A percentile compares a stretch with the other conserved stretches of the same genome.
Evolutionary conservation across 2,888 invertebrate genomes (phyloP).

Genomic region (Agrilus biguttatus): DNA sequence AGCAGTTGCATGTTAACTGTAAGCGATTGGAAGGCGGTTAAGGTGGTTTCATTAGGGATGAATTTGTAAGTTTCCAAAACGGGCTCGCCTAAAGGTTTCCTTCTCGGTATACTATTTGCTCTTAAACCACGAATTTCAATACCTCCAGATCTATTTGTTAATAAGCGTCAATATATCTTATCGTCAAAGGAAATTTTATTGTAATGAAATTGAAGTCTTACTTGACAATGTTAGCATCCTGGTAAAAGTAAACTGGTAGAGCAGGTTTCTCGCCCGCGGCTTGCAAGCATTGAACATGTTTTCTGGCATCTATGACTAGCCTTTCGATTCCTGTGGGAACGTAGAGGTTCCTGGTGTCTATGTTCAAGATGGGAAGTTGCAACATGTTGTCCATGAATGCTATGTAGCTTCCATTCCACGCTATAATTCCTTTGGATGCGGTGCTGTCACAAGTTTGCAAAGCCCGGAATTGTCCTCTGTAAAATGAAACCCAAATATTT

Average conservation of each 20-base stretch:
- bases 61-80: conserved; percentile 65
- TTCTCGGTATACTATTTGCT: conserved; percentile 58
- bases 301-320: conserved; percentile 9
- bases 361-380: conserved; percentile 60
- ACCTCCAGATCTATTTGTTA: conserved; percentile 52
- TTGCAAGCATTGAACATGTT: conserved; percentile 9
- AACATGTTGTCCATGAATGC: conserved; percentile 79
- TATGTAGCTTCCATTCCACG: conserved; percentile 77
- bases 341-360: conserved; percentile 50
- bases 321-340: conserved; percentile 40
- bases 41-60: conserved; percentile 39
- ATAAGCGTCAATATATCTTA: neutral
- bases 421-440: conserved; percentile 34
- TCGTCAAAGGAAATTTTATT: neutral
- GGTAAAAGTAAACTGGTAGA: conserved; percentile 26
- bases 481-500: neutral
- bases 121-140: conserved; percentile 64
- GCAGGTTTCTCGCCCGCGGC: conserved; percentile 16
- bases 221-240: conserved; percentile 21
- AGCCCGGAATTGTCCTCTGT: conserved; percentile 16
- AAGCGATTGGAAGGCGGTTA: conserved; percentile 27
- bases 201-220: conserved; percentile 4
- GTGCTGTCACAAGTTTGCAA: conserved; percentile 11
- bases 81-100: conserved; percentile 54
- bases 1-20: conserved; percentile 53